A percentile compares a stretch with the other conserved stretches of the same genome.
Conservation (phyloP, 2,888 invertebrate genomes). For the Tenodera sinensis region DNA sequence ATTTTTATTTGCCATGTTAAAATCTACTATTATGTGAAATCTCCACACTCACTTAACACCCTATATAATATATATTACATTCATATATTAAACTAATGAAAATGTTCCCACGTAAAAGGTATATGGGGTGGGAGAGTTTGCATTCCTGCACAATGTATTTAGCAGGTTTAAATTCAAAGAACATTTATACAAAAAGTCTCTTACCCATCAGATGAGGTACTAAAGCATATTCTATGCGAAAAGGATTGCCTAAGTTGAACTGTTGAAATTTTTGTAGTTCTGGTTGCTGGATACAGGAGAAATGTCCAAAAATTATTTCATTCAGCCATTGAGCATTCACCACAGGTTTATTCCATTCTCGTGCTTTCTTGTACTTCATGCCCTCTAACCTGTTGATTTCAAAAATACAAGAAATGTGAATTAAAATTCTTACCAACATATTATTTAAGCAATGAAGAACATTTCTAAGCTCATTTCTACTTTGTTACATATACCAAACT, state of each 20-base stretch:
- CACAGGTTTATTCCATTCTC: constrained; percentile 87
- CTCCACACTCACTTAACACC: too few species aligned
- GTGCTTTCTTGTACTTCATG: constrained; percentile 81
- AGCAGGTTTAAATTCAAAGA: background rate
- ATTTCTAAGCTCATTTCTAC: too few species aligned
- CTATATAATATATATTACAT: too few species aligned
- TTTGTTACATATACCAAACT: too few species aligned
- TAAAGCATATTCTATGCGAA: constrained; percentile 79
- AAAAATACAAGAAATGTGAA: background rate
- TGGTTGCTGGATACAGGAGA: constrained; percentile 53
- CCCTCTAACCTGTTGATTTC: constrained; percentile 67
- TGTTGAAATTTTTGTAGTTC: constrained; percentile 86
- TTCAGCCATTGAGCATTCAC: constrained; percentile 93
- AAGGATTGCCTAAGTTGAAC: constrained; percentile 73
- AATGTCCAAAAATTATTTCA: constrained; percentile 84
- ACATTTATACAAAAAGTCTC: constrained; percentile 39
- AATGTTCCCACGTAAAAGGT: too few species aligned
- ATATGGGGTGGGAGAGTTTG: too few species aligned
- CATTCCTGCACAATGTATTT: background rate
- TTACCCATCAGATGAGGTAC: constrained; percentile 89
- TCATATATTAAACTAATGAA: too few species aligned
- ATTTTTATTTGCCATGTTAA: too few species aligned
- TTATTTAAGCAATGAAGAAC: too few species aligned
- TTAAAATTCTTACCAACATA: too few species aligned
- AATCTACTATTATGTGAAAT: too few species aligned